Evolutionary conservation across 2,888 invertebrate genomes (phyloP), one percentile per base, ranked within the genome.

Genomic region (Cryptophagus acutangulus): DNA sequence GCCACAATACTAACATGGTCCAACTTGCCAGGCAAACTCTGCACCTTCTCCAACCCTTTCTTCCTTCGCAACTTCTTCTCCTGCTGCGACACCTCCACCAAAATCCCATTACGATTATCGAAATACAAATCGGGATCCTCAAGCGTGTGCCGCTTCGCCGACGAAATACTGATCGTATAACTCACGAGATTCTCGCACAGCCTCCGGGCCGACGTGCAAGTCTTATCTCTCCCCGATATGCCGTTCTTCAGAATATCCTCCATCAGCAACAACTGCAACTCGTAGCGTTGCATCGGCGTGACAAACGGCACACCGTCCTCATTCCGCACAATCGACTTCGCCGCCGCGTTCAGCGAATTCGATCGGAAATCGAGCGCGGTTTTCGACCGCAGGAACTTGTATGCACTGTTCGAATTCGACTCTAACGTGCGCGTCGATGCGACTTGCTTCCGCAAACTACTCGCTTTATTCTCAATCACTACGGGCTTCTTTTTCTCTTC

Each of bases 1-100:
- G 89, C 89, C 34, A 87, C 83, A 13, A 88, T 82, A 2, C 86
- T 84, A 14, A 91, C 91, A 68, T 91, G 91, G 68, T 92, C 91
- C 50, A 92, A 70, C 67, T 92, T 92, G 1, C 91, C 91, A 0
- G 91, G 89, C 54, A 91, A 78, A 31, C 71, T 71, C 24, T 68
- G 64, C 55, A 86, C 78, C 63, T 83, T 83, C 48, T 87, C 84
- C 48, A 87, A 76, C 38, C 87, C 78, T 52, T 77, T 75, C 55
- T 81, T 78, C 43, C 87, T 71, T 33, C 84, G 73, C n/a, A 73
- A 70, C 50, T 82, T 74, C 61, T 84, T 82, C 54, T 84, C 82
- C 51, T 76, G 72, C 29, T 74, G 71, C 36, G 77, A 76, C 33
- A 81, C 64, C 52, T 80, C 79, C 9, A 78, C 72, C 55, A 78